Base-by-base conservation (phyloP, 2,113 vertebrate species). In the Heterotilapia buettikoferi region DNA sequence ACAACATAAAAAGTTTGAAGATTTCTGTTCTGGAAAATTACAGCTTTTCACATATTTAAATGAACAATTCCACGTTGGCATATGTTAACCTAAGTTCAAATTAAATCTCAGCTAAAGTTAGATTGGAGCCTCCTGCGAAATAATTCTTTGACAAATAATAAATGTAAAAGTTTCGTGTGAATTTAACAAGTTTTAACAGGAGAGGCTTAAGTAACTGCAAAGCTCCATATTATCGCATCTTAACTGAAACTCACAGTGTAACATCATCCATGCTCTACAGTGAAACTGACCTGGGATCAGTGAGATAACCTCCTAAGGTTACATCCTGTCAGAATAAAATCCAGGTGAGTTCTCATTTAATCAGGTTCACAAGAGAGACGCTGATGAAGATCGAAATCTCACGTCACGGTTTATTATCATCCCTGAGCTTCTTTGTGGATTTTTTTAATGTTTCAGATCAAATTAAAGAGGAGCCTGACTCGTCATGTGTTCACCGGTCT, bases 401-500 rank as follows among this genome's bases (percentile, higher is more conserved):
- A 45, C 13, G 1, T 71, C 66, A 71, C 38, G 1, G 8, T 26
- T 73, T 18, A 73, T 73, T 43, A 73, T 26, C 40, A 45, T 26
- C 38, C 40, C 40, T 16, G 13, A 73, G 68, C 36, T 14, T 68
- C 33, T 68, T 68, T 68, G 63, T 68, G 36, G 63, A 7, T 45
- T 73, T 26, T 9, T 6, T 45, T 18, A 2, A 73, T 6, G 66
- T 1, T 18, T 47, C 4, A 29, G 40, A 29, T 45, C 40, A 18
- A 11, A 76, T 18, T 18, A 11, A 73, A 73, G 38, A 45, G 38
- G 40, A 71, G 0, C 3, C 36, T 43, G 36, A 43, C 66, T 26
- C 8, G 1, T 71, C 38, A 0, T 0, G 7, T 9, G n/a, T 71
- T 71, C 36, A 9, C n/a, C 0, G 24, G 21, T 0, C 2, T 18